These are phyloP conservation scores for Antitype chi DNA, from an alignment of 2,888 invertebrate genomes.

Conservation along the genomic window DNA sequence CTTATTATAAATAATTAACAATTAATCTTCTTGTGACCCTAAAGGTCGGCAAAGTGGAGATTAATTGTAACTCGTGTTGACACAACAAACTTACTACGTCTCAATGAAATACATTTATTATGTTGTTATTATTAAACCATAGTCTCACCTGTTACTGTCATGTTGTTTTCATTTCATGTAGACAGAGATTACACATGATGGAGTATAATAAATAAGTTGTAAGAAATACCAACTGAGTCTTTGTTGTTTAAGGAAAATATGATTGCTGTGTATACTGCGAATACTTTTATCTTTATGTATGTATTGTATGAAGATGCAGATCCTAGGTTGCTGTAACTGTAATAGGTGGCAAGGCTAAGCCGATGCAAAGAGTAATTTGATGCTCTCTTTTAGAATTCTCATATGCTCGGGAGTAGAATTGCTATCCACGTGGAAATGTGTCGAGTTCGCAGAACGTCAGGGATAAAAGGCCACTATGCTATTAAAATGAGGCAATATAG, in stretches of 20 bases:
- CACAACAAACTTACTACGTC: slow-evolving; percentile 15
- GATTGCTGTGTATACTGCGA: not conserved
- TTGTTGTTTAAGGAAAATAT: not conserved
- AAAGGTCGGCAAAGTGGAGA: slow-evolving; percentile 15
- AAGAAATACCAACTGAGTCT: not conserved
- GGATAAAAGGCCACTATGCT: not conserved
- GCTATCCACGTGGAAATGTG: not conserved
- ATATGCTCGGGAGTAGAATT: not conserved
- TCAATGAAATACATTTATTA: slow-evolving; percentile 3
- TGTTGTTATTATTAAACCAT: slow-evolving; percentile 10
- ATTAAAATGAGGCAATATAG: no score
- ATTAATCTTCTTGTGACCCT: slow-evolving; percentile 25
- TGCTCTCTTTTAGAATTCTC: not conserved
- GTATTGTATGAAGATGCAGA: not conserved
- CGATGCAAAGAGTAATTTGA: not conserved
- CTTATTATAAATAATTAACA: slow-evolving; percentile 11
- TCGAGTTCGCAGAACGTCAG: not conserved
- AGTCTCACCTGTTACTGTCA: not conserved
- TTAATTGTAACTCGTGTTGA: slow-evolving; percentile 32
- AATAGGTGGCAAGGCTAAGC: not conserved
- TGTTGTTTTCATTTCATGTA: slow-evolving; percentile 1
- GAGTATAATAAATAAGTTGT: not conserved
- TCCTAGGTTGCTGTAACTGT: not conserved
- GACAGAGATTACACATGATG: not conserved
- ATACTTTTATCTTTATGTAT: not conserved